A percentile compares a stretch with the other conserved stretches of the same genome.
These are phyloP conservation scores for Aphidius colemani DNA, from an alignment of 2,888 invertebrate genomes.

Conservation along the genomic window DNA sequence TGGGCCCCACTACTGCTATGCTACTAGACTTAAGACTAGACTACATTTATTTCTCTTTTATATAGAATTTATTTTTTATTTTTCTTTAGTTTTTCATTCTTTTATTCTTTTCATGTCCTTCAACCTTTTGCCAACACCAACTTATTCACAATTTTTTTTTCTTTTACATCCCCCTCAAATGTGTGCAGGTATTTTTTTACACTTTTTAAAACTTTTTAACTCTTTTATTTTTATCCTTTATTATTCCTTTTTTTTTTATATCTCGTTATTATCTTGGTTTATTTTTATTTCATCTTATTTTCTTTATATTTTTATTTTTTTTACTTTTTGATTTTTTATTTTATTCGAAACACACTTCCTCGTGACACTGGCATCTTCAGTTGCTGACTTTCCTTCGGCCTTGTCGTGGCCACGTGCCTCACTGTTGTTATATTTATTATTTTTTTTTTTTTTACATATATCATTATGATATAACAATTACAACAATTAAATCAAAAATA, in stretches of 20 bases:
- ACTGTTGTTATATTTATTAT: too few species aligned
- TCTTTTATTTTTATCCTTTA: constrained; percentile 8
- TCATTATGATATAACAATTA: too few species aligned
- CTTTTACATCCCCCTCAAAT: too few species aligned
- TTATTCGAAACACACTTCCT: constrained; percentile 9
- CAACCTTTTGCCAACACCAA: neutral
- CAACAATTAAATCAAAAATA: too few species aligned
- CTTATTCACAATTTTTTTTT: neutral
- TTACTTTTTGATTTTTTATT: neutral
- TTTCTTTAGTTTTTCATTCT: constrained; percentile 7
- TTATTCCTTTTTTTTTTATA: neutral
- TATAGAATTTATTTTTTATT: neutral
- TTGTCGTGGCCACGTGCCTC: constrained; percentile 9
- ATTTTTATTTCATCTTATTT: neutral
- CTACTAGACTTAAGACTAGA: too few species aligned
- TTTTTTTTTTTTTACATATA: too few species aligned
- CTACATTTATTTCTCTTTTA: too few species aligned
- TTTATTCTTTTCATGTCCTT: constrained; percentile 21
- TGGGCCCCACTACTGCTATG: constrained; percentile 26
- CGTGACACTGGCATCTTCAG: constrained; percentile 16
- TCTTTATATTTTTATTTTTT: constrained; percentile 1
- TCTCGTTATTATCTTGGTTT: neutral
- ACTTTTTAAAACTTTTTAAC: neutral
- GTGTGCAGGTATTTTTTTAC: too few species aligned
- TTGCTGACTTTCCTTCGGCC: neutral